Percentiles rank a stretch among this genome's conserved stretches.
Evolutionary conservation across 2,113 vertebrate species (phyloP).

Genomic region (Daphoenositta chrysoptera): DNA sequence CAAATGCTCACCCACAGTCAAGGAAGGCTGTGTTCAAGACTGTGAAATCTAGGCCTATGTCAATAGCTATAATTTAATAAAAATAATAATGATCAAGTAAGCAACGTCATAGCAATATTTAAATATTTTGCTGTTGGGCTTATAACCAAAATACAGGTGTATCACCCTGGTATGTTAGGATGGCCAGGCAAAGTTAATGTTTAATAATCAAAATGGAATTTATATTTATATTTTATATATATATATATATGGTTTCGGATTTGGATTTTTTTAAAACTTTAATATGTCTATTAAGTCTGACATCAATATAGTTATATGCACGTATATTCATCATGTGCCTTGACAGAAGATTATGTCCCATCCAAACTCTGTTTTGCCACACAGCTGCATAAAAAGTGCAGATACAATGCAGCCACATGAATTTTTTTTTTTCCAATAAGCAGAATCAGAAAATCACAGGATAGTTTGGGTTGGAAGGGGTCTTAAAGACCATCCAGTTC

Average conservation of each 20-base stretch:
- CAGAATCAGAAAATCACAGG: background rate
- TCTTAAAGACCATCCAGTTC: background rate
- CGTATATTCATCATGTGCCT: background rate
- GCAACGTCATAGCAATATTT: background rate
- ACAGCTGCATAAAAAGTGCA: background rate
- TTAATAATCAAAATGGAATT: too few relatives aligned
- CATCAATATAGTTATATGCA: fast-evolving
- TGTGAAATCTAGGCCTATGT: background rate
- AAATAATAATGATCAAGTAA: background rate
- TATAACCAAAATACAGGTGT: background rate
- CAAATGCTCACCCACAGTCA: background rate
- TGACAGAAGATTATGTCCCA: background rate
- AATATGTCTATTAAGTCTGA: background rate
- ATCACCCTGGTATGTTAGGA: background rate
- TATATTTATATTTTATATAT: too few relatives aligned
- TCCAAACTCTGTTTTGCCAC: background rate
- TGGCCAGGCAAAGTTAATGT: background rate
- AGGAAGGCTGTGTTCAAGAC: background rate
- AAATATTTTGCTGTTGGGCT: background rate
- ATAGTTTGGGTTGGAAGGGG: background rate
- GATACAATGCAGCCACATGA: background rate
- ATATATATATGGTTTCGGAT: background rate
- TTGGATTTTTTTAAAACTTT: background rate
- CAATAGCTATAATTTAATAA: background rate
- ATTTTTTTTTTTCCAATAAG: background rate